Conservation (phyloP, 1,140 invertebrate genomes). For the Goniozus legneri region DNA sequence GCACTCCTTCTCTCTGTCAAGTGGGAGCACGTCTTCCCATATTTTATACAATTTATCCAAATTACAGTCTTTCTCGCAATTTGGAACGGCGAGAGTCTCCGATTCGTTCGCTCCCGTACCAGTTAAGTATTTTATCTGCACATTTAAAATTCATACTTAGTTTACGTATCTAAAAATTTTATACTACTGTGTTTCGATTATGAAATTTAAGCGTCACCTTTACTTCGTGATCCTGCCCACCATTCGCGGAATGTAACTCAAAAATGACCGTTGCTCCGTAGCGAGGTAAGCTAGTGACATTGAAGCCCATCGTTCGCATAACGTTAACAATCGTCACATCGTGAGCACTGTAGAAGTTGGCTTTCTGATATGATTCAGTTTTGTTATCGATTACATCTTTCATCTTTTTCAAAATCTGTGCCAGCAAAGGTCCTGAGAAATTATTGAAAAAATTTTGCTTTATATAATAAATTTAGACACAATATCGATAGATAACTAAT, state of each 20-base stretch:
- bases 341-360: slow-evolving; percentile 68
- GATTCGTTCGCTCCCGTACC: slow-evolving; percentile 15
- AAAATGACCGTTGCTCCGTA: slow-evolving; percentile 68
- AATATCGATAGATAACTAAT: too few species aligned
- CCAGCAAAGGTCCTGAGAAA: slow-evolving; percentile 43
- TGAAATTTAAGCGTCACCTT: slow-evolving; percentile 32
- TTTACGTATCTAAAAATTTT: too few species aligned
- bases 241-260: slow-evolving; percentile 46
- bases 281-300: slow-evolving; percentile 63
- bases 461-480: slow-evolving; percentile 14
- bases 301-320: slow-evolving; percentile 65
- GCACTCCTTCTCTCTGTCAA: slow-evolving; percentile 57
- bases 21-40: slow-evolving; percentile 49
- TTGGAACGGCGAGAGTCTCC: slow-evolving; percentile 44
- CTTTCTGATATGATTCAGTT: too few species aligned
- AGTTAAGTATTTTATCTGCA: too few species aligned
- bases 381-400: slow-evolving; percentile 37
- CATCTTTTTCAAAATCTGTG: slow-evolving; percentile 48
- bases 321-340: slow-evolving; percentile 71
- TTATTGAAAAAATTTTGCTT: slow-evolving; percentile 12
- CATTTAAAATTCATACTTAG: too few species aligned
- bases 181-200: too few species aligned
- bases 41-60: slow-evolving; percentile 46
- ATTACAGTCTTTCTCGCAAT: slow-evolving; percentile 52
- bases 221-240: slow-evolving; percentile 29